Evolutionary conservation across 2,113 vertebrate species (phyloP).

Genomic region (Archilochus colubris): DNA sequence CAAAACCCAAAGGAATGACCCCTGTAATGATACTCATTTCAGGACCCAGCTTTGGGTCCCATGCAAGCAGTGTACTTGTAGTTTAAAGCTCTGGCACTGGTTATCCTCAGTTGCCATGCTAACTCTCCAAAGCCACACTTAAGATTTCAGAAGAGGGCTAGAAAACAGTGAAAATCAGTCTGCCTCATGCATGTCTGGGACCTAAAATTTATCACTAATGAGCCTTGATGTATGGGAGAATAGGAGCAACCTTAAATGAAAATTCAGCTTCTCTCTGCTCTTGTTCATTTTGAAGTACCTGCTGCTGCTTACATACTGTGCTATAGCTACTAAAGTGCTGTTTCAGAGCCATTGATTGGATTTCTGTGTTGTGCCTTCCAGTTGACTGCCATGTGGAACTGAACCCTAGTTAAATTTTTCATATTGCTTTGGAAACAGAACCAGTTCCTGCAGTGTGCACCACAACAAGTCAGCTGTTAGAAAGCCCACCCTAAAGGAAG

Average conservation of each 20-base stretch:
- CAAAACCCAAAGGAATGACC: not conserved
- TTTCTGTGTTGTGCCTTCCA: not conserved
- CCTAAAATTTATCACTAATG: not conserved
- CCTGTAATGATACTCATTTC: rapidly evolving
- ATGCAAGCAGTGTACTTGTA: not conserved
- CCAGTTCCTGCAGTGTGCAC: not conserved
- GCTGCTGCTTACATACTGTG: not conserved
- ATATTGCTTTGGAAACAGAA: not conserved
- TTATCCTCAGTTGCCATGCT: not conserved
- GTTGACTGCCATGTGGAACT: not conserved
- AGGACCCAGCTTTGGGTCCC: not conserved
- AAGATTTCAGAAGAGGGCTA: not conserved
- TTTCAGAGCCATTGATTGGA: not conserved
- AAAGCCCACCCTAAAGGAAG: not conserved
- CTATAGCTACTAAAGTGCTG: not conserved
- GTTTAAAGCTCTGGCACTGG: too few relatives aligned
- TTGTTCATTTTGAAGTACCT: not conserved
- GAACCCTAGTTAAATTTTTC: not conserved
- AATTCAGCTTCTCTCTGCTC: not conserved
- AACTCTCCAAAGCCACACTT: not conserved
- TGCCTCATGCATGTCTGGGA: not conserved
- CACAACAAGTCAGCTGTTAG: not conserved
- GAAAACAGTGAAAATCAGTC: not conserved
- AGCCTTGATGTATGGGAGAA: not conserved
- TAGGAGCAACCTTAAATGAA: not conserved